Conservation (phyloP, 2,797 vertebrate species). For the Pogoniulus pusillus region DNA sequence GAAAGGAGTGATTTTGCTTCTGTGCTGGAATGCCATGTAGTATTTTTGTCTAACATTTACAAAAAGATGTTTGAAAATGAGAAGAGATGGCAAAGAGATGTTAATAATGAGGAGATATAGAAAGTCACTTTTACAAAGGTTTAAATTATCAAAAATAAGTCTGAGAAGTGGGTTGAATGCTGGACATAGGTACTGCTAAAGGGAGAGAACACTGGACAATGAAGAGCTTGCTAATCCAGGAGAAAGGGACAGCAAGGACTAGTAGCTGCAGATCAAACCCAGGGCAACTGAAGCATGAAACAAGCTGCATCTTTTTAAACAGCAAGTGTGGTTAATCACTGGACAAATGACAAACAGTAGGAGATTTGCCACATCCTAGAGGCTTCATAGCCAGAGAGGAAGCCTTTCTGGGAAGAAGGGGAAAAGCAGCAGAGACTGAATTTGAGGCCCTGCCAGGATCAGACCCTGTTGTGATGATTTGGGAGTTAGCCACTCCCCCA, state of each 20-base stretch:
- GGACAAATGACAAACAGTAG: background rate
- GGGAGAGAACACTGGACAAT: background rate
- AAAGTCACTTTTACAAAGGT: background rate
- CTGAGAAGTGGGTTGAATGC: background rate
- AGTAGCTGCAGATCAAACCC: background rate
- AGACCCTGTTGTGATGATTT: too few species aligned
- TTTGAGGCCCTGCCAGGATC: background rate
- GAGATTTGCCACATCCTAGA: background rate
- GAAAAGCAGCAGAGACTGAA: background rate
- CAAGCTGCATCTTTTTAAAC: background rate
- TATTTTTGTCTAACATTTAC: background rate
- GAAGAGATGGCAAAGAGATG: background rate
- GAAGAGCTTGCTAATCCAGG: background rate
- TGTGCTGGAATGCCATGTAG: background rate
- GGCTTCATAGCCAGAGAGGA: background rate
- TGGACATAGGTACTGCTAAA: background rate
- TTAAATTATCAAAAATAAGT: background rate
- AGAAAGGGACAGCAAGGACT: background rate
- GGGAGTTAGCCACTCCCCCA: too few species aligned
- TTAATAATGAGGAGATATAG: background rate
- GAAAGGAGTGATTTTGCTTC: background rate
- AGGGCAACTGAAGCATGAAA: background rate
- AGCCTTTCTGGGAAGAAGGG: background rate
- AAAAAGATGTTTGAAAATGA: background rate
- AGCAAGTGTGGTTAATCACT: background rate